Conservation (phyloP, 2,888 invertebrate species). For the Nemotelus nigrinus region DNA sequence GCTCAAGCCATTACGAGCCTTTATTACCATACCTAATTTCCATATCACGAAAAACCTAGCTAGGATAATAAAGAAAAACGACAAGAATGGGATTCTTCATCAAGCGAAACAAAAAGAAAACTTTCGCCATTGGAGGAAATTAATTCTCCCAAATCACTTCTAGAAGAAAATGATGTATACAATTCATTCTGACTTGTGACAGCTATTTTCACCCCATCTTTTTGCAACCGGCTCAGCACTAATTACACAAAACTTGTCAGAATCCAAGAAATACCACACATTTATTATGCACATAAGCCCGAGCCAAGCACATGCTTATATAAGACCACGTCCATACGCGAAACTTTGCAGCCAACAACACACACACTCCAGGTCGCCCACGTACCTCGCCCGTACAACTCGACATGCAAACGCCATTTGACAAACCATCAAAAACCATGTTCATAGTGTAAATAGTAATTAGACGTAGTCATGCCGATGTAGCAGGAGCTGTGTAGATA, state of each 20-base stretch:
- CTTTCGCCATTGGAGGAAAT: no score
- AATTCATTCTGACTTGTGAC: no score
- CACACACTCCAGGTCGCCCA: not conserved
- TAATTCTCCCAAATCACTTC: no score
- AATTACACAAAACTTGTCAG: constrained; percentile 1
- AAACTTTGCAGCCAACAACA: not conserved
- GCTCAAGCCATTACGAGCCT: no score
- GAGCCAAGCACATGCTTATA: not conserved
- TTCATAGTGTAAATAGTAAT: constrained; percentile 28
- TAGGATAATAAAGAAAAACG: no score
- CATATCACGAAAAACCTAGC: no score
- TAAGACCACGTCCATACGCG: not conserved
- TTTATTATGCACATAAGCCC: not conserved
- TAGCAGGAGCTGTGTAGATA: constrained; percentile 13
- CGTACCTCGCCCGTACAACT: not conserved
- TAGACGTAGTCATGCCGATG: not conserved
- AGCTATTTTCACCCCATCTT: no score
- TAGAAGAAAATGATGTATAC: no score
- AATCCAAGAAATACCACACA: constrained; percentile 8
- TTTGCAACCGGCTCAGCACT: no score
- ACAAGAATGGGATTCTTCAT: no score
- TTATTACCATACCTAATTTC: no score
- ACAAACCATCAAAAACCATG: not conserved
- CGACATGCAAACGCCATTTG: constrained; percentile 20
- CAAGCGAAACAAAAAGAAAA: no score